Conservation (phyloP, 2,113 vertebrate species). For the Baryphthengus martii region DNA sequence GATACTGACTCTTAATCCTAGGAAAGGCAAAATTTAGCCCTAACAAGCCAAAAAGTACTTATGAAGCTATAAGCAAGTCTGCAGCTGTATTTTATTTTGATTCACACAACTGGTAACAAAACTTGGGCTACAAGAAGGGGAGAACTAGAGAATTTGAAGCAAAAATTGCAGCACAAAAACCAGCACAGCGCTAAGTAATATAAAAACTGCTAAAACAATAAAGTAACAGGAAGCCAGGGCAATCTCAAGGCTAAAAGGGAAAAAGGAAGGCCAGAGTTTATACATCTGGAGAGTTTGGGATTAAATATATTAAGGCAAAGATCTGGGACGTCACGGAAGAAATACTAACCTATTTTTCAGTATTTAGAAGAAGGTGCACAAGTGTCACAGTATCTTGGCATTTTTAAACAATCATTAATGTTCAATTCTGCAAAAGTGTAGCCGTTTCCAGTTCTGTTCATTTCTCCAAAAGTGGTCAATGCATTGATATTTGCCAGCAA, state of each 20-base stretch:
- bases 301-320: neutral
- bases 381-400: neutral
- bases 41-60: neutral
- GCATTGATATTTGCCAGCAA: neutral
- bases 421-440: neutral
- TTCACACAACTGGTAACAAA: neutral
- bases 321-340: neutral
- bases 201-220: neutral
- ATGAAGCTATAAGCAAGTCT: neutral
- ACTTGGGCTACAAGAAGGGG: neutral
- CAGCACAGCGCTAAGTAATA: neutral
- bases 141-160: neutral
- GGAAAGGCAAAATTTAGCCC: neutral
- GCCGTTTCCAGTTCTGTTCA: neutral
- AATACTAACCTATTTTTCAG: neutral
- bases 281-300: neutral
- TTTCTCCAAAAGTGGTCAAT: neutral
- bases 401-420: neutral
- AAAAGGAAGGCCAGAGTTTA: neutral
- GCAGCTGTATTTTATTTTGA: neutral
- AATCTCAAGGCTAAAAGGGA: neutral
- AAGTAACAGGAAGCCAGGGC: neutral
- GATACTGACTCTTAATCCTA: neutral
- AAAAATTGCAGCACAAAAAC: neutral
- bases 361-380: neutral